These are phyloP conservation scores for Phoenicopterus ruber DNA, from an alignment of 2,113 vertebrate species.

Conservation along the genomic window DNA sequence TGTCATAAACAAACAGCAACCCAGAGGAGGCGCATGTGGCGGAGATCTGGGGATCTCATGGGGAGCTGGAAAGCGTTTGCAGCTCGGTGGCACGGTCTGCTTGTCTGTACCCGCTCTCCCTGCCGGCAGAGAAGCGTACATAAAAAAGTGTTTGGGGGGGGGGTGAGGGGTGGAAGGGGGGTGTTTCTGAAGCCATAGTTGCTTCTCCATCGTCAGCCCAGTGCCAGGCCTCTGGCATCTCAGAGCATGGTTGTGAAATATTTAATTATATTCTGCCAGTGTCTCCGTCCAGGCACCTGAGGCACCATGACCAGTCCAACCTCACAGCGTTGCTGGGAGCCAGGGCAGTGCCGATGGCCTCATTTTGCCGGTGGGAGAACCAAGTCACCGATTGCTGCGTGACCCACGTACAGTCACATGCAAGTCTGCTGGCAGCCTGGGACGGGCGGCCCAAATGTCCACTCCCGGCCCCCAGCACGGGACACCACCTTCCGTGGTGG, in stretches of 20 bases:
- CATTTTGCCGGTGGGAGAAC: neutral
- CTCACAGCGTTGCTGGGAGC: neutral
- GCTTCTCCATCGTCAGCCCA: neutral
- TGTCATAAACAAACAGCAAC: neutral
- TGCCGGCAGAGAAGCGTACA: neutral
- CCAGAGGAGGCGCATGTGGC: neutral
- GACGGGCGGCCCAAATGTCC: neutral
- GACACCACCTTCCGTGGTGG: neutral
- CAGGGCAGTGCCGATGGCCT: fast-evolving
- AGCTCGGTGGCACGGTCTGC: neutral
- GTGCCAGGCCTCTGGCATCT: neutral
- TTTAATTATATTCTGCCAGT: neutral
- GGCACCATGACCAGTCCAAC: neutral
- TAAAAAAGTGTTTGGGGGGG: neutral
- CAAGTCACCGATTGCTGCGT: neutral
- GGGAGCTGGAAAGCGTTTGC: neutral
- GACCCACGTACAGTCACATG: neutral
- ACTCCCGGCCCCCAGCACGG: fast-evolving
- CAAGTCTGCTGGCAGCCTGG: neutral
- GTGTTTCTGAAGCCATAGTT: neutral
- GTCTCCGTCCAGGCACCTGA: neutral
- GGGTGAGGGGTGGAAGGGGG: too few relatives aligned
- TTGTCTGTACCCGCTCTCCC: neutral
- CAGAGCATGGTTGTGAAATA: neutral
- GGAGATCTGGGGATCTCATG: neutral